phyloP scores from a whole-genome alignment of 1,140 invertebrate genomes.

The Drosophila takahashii region DNA sequence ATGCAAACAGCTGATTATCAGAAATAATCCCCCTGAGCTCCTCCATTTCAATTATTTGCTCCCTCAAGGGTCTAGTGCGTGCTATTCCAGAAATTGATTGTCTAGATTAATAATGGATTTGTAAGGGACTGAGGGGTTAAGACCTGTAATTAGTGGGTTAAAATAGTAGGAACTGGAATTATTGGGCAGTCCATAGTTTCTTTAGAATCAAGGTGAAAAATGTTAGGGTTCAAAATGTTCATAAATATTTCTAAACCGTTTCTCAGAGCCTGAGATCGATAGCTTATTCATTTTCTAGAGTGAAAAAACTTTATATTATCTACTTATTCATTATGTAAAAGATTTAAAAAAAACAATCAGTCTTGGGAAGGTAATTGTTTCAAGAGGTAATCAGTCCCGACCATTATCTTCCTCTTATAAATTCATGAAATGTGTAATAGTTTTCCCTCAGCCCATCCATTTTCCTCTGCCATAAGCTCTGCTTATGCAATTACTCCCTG shows the following conservation, averaged over 20 bases:
- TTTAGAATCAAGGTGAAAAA: background rate
- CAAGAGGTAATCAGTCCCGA: background rate
- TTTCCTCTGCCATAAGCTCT: constrained; percentile 9
- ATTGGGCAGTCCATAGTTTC: background rate
- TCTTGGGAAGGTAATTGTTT: background rate
- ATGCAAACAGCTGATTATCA: constrained; percentile 30
- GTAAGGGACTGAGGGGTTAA: background rate
- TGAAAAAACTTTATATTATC: no score
- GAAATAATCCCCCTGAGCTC: constrained; percentile 11
- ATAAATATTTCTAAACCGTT: background rate
- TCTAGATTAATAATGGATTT: constrained; percentile 29
- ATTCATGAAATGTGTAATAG: background rate
- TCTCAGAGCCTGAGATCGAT: no score
- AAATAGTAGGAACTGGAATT: constrained; percentile 2
- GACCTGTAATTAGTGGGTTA: constrained; percentile 12
- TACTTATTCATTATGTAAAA: no score
- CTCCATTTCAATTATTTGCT: background rate
- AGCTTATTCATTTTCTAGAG: no score
- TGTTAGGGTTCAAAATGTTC: background rate
- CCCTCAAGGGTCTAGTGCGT: constrained; percentile 11
- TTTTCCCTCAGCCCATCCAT: background rate
- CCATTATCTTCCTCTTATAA: background rate
- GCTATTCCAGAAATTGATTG: constrained; percentile 20
- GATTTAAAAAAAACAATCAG: background rate
- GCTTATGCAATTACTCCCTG: constrained; percentile 23